Evolutionary conservation across 37 sponge, comb jelly and placozoan genomes (phyloP), one percentile per base, ranked within the genome.

Genomic region (Dysidea cf. avara): DNA sequence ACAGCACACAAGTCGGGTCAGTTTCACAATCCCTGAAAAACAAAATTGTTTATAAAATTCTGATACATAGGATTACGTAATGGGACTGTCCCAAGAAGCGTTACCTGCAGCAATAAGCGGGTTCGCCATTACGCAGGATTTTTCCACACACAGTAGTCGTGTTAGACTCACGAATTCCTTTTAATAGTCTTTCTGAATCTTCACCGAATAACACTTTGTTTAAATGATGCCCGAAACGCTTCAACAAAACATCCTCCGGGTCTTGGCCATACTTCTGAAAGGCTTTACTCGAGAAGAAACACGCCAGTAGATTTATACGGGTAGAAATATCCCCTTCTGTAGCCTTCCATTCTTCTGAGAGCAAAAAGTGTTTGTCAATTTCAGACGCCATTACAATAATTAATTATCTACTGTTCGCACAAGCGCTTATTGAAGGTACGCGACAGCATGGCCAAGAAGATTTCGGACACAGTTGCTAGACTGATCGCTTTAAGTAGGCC

Each of bases 1-100:
- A 94, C 29, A 94, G 73, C 22, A 91, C 88, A 52, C 95, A 94
- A 16, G 95, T 94, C 0, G 91, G 87, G 61, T 94, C 95, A 17
- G 88, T 89, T 37, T 85, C 82, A 57, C 95, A 94, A 37, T 94
- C 91, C 65, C 92, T 90, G 55, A 33, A 66, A 13, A 3, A 21
- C 24, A 11, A 46, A 61, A 29, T 29, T 17, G 3, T 6, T 61
- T 56, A 29, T 7, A 56, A 14, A 26, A 56, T 6, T 29, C 16
- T 13, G 13, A 49, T 16, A 49, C 52, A 49, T 49, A 49, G 13
- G 52, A 56, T 56, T 6, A 22, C 58, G 29, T 56, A 26, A 29
- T 5, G 25, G 58, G 29, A 56, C 14, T 29, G 6, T 7, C 29
- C 25, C 52, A 49, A 49, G 58, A 13, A 14, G 5, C 29, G 5